These are phyloP conservation scores for Falco peregrinus DNA, from an alignment of 2,797 vertebrate genomes.

Conservation along the genomic window DNA sequence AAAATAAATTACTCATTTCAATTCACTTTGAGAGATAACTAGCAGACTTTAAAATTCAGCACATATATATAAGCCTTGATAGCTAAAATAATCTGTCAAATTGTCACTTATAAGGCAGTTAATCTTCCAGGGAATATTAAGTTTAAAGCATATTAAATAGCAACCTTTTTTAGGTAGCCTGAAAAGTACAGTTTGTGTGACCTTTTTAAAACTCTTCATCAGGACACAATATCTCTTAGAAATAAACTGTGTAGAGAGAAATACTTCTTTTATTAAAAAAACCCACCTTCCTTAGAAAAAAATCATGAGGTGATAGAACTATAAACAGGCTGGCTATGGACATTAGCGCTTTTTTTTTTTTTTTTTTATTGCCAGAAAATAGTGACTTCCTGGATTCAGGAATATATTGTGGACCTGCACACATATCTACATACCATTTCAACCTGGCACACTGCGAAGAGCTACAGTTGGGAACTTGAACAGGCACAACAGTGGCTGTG, in stretches of 20 bases:
- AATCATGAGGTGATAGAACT: constrained; percentile 12
- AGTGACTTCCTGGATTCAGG: not conserved
- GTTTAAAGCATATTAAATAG: not conserved
- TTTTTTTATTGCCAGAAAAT: not conserved
- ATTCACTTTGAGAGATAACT: constrained; percentile 2
- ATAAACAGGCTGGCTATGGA: not conserved
- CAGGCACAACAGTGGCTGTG: not conserved
- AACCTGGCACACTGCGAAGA: not conserved
- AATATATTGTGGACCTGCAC: not conserved
- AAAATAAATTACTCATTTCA: constrained; percentile 32
- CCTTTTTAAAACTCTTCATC: not conserved
- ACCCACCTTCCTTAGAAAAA: not conserved
- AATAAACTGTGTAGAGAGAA: not conserved
- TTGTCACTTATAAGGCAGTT: constrained; percentile 1
- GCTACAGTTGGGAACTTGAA: not conserved
- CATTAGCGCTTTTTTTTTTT: too few species aligned
- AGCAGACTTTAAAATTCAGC: constrained; percentile 9
- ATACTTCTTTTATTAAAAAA: not conserved
- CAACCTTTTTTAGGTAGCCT: not conserved
- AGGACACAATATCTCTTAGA: not conserved
- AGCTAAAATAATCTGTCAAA: constrained; percentile 34
- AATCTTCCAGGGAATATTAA: constrained; percentile 27
- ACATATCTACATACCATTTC: not conserved
- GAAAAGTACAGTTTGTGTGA: not conserved
- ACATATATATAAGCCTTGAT: not conserved